These are phyloP conservation scores for Philhelius pedissequus DNA, from an alignment of 2,888 invertebrate genomes.

Conservation along the genomic window DNA sequence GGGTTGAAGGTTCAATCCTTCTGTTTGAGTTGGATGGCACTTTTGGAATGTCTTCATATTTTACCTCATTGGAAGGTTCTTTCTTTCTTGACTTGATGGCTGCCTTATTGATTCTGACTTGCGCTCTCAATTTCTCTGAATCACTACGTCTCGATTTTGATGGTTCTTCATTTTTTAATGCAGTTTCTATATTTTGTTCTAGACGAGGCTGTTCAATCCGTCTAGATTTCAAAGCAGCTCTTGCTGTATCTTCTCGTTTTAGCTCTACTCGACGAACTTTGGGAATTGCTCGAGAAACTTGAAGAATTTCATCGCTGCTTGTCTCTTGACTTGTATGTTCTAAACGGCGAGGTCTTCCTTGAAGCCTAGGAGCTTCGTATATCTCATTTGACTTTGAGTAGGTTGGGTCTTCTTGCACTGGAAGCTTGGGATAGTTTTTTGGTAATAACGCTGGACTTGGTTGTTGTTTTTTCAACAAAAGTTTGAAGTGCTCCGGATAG, in stretches of 20 bases:
- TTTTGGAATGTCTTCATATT: background rate
- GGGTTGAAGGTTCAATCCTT: slow-evolving; percentile 20
- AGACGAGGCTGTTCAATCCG: slow-evolving; percentile 22
- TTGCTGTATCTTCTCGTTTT: slow-evolving; percentile 30
- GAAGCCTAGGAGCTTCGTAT: slow-evolving; percentile 18
- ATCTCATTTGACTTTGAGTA: slow-evolving; percentile 79
- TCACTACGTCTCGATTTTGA: slow-evolving; percentile 24
- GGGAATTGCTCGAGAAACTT: slow-evolving; percentile 35
- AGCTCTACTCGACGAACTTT: slow-evolving; percentile 31
- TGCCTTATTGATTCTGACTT: slow-evolving; percentile 5
- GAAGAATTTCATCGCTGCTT: slow-evolving; percentile 39
- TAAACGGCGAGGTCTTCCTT: slow-evolving; percentile 12
- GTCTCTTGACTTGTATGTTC: slow-evolving; percentile 31
- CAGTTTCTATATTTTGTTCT: background rate
- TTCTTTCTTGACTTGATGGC: slow-evolving; percentile 3
- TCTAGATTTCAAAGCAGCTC: slow-evolving; percentile 34
- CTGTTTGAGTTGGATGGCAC: background rate
- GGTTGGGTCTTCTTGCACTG: background rate
- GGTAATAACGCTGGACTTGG: slow-evolving; percentile 6
- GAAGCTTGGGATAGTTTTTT: slow-evolving; percentile 26
- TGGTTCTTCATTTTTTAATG: background rate
- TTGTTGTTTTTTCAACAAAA: slow-evolving; percentile 79
- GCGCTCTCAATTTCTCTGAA: background rate
- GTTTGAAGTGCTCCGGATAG: slow-evolving; percentile 84
- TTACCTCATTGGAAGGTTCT: background rate